Evolutionary conservation across 2,888 invertebrate genomes (phyloP).

Genomic region (Parasteatoda lunata): DNA sequence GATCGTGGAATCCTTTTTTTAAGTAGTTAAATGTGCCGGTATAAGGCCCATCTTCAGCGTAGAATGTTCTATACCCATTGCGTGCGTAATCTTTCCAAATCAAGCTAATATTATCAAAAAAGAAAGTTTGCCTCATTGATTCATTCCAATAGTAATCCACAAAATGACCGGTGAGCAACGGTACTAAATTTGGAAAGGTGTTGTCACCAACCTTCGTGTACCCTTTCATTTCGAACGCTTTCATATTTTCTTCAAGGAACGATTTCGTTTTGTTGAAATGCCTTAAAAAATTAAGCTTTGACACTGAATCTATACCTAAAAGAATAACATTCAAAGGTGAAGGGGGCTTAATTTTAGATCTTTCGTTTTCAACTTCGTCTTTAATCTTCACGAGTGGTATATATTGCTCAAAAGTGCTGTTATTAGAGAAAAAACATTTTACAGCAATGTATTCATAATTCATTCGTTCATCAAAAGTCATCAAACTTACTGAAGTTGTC

Average conservation of each 20-base stretch:
- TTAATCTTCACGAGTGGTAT: conserved; percentile 23
- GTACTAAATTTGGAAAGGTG: conserved; percentile 73
- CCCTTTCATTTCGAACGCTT: conserved; percentile 83
- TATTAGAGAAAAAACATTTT: conserved; percentile 22
- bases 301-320: conserved; percentile 89
- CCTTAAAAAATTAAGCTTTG: conserved; percentile 83
- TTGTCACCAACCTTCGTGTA: conserved; percentile 79
- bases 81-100: conserved; percentile 73
- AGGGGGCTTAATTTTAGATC: not conserved
- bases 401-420: conserved; percentile 10
- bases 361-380: not conserved
- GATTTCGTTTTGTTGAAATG: conserved; percentile 83
- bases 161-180: conserved; percentile 71
- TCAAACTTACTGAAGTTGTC: conserved; percentile 3
- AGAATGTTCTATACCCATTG: conserved; percentile 72
- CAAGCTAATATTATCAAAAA: conserved; percentile 71
- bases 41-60: conserved; percentile 72
- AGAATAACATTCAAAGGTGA: conserved; percentile 81
- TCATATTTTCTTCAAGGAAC: conserved; percentile 80
- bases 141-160: conserved; percentile 60
- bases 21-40: conserved; percentile 73
- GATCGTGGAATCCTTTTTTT: conserved; percentile 72
- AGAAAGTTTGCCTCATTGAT: conserved; percentile 6
- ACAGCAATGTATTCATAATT: conserved; percentile 39
- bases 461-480: conserved; percentile 36